Evolutionary conservation across 2,113 vertebrate genomes (phyloP).

Genomic region (Rhadina sibilatrix): DNA sequence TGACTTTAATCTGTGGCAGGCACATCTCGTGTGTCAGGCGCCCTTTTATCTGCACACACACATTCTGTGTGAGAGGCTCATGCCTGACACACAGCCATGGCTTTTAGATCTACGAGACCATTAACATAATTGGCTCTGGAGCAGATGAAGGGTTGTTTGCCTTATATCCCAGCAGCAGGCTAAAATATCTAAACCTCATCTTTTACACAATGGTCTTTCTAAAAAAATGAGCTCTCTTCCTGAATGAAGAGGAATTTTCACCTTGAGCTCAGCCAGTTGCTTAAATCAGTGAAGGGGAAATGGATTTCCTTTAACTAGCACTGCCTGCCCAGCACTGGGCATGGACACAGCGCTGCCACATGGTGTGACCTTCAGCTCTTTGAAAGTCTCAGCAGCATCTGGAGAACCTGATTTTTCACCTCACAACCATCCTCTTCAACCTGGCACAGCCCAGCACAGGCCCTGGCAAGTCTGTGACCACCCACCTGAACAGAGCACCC

Average conservation of each 20-base stretch:
- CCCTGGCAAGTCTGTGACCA: background rate
- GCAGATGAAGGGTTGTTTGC: slow-evolving; percentile 59
- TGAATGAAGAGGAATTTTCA: background rate
- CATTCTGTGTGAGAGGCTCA: background rate
- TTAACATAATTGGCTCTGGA: slow-evolving; percentile 73
- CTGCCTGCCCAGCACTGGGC: background rate
- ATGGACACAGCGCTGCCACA: background rate
- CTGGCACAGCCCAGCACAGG: background rate
- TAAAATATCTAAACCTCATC: slow-evolving; percentile 44
- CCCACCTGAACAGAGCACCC: background rate
- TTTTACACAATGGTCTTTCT: slow-evolving; percentile 24
- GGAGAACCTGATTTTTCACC: background rate
- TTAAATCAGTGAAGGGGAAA: background rate
- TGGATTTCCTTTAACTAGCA: background rate
- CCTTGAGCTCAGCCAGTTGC: background rate
- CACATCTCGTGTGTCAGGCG: background rate
- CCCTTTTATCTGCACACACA: slow-evolving; percentile 14
- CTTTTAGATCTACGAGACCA: slow-evolving; percentile 49
- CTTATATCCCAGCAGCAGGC: slow-evolving; percentile 55
- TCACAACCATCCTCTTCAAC: background rate
- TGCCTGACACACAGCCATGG: background rate
- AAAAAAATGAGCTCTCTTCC: background rate
- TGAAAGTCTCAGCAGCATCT: background rate
- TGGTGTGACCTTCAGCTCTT: background rate
- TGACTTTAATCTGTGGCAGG: background rate